Conservation (phyloP, 2,797 vertebrate genomes). For the Natrix natrix region DNA sequence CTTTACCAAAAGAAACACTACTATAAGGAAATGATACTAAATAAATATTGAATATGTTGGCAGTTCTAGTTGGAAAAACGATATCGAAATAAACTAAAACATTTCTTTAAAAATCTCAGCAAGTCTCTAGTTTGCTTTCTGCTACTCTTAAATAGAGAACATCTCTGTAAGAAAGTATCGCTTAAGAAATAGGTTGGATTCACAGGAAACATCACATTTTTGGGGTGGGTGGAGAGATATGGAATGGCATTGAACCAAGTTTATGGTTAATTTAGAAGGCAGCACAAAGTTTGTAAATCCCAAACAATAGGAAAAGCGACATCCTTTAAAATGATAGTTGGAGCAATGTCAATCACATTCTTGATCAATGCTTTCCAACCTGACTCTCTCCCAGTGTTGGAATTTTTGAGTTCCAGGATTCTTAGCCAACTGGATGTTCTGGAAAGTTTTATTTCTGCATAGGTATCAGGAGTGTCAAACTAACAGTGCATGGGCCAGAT, state of each 20-base stretch:
- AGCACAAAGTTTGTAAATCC: not conserved
- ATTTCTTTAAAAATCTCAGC: not conserved
- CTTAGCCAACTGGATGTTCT: not conserved
- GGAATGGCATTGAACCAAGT: not conserved
- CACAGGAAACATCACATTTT: not conserved
- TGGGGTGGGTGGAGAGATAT: too few relatives aligned
- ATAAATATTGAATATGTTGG: slow-evolving; percentile 21
- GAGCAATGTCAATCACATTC: not conserved
- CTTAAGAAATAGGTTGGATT: not conserved
- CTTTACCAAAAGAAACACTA: slow-evolving; percentile 21
- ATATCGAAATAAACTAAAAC: not conserved
- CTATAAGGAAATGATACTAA: slow-evolving; percentile 35
- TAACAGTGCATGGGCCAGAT: too few relatives aligned
- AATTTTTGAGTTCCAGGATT: not conserved
- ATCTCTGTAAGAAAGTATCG: not conserved
- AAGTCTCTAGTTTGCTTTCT: not conserved
- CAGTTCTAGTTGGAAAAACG: not conserved
- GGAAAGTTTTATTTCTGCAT: not conserved
- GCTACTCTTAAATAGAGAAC: not conserved
- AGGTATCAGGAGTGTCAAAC: not conserved
- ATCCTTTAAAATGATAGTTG: not conserved
- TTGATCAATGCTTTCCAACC: not conserved
- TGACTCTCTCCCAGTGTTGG: not conserved
- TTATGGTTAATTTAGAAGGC: not conserved
- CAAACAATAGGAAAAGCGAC: not conserved